Evolutionary conservation across 2,797 vertebrate genomes (phyloP).

Genomic region (Pseudochaenichthys georgianus): DNA sequence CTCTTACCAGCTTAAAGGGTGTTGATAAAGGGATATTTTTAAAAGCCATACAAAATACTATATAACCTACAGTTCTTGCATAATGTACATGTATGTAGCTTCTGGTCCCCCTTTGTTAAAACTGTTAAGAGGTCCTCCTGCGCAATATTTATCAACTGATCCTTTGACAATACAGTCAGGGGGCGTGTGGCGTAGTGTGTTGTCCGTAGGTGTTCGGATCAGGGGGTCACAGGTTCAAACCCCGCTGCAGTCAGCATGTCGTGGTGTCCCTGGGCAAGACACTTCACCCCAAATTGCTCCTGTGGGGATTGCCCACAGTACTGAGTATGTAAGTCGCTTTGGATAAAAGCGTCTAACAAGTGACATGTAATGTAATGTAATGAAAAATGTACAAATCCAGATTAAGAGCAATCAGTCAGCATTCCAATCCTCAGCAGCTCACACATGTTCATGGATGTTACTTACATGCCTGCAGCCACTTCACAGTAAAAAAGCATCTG

Average conservation of each 20-base stretch:
- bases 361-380: too few species aligned
- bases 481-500: conserved; percentile 7
- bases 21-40: conserved; percentile 27
- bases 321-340: too few species aligned
- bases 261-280: too few species aligned
- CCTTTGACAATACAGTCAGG: conserved; percentile 12
- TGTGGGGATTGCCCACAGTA: too few species aligned
- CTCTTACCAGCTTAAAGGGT: conserved; percentile 35
- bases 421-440: conserved; percentile 24
- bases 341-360: too few species aligned
- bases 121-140: conserved; percentile 6
- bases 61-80: conserved; percentile 39
- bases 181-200: too few species aligned
- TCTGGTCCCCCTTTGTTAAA: conserved; percentile 22
- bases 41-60: conserved; percentile 27
- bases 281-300: too few species aligned
- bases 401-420: conserved; percentile 20
- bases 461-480: background rate
- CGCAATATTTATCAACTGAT: conserved; percentile 21
- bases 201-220: too few species aligned
- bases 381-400: conserved; percentile 43
- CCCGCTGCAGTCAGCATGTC: too few species aligned
- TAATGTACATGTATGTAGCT: conserved; percentile 29
- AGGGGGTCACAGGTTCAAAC: too few species aligned
- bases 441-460: background rate